phyloP scores from a whole-genome alignment of 64 coral and sea anemone genomes.

The Exaiptasia diaphana region DNA sequence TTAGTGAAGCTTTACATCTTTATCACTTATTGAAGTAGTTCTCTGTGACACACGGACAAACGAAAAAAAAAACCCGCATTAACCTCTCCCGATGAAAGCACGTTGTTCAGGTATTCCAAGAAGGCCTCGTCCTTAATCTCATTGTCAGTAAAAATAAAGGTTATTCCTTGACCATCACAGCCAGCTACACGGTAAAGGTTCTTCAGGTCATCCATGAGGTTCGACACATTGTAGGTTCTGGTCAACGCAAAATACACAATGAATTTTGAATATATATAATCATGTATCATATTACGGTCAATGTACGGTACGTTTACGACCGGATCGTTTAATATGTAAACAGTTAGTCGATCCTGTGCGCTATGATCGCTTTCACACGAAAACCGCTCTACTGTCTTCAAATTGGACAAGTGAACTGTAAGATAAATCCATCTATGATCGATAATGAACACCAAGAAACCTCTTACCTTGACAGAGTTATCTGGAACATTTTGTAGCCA shows the following conservation, averaged over 20 bases:
- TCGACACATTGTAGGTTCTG: constrained; percentile 86
- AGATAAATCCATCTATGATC: too few relatives aligned
- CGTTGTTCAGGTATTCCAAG: constrained; percentile 93
- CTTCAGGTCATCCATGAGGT: constrained; percentile 96
- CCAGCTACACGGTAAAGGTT: constrained; percentile 90
- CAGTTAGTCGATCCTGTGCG: too few relatives aligned
- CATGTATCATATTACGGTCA: neutral
- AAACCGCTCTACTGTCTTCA: too few relatives aligned
- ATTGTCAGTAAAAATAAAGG: constrained; percentile 96
- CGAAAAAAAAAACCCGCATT: neutral
- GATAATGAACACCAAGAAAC: too few relatives aligned
- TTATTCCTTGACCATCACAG: constrained; percentile 80
- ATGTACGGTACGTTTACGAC: too few relatives aligned
- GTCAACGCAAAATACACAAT: neutral
- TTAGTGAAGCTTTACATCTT: neutral
- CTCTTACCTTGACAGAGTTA: constrained; percentile 86
- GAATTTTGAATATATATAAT: neutral
- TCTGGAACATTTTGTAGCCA: constrained; percentile 97
- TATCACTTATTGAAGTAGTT: neutral
- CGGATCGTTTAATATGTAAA: neutral
- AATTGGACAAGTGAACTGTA: too few relatives aligned
- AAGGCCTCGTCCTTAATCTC: constrained; percentile 97
- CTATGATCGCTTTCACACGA: too few relatives aligned
- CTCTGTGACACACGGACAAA: neutral
- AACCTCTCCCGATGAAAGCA: constrained; percentile 97